Conservation (phyloP, 2,113 vertebrate species). For the Phasianus colchicus region DNA sequence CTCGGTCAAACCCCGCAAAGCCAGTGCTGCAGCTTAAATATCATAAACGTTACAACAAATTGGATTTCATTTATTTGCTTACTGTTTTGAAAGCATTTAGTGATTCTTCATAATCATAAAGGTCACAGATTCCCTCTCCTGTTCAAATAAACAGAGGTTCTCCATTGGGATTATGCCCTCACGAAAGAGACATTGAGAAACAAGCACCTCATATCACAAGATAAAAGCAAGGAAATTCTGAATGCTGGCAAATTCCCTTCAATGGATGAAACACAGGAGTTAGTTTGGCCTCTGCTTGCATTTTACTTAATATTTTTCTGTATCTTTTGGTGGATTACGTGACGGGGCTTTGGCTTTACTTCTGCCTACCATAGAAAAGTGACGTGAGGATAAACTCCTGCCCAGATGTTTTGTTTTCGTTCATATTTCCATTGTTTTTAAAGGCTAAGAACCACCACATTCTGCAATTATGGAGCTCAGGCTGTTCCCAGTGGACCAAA, state of each 20-base stretch:
- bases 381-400: not conserved
- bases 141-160: constrained; percentile 5
- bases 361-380: not conserved
- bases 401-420: not conserved
- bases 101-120: not conserved
- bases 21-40: not conserved
- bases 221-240: not conserved
- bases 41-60: not conserved
- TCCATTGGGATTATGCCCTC: not conserved
- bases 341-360: not conserved
- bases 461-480: not conserved
- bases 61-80: constrained; percentile 28
- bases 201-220: not conserved
- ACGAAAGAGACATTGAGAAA: not conserved
- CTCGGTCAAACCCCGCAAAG: constrained; percentile 1
- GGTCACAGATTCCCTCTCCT: not conserved
- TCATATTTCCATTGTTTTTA: constrained; percentile 3
- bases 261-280: not conserved
- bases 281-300: not conserved
- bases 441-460: not conserved
- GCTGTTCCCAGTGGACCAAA: not conserved
- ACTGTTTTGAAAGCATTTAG: constrained; percentile 25
- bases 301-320: not conserved
- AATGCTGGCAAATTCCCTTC: not conserved
- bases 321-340: not conserved